These are phyloP conservation scores for Agrochola lota DNA, from an alignment of 2,888 invertebrate genomes.

Conservation along the genomic window DNA sequence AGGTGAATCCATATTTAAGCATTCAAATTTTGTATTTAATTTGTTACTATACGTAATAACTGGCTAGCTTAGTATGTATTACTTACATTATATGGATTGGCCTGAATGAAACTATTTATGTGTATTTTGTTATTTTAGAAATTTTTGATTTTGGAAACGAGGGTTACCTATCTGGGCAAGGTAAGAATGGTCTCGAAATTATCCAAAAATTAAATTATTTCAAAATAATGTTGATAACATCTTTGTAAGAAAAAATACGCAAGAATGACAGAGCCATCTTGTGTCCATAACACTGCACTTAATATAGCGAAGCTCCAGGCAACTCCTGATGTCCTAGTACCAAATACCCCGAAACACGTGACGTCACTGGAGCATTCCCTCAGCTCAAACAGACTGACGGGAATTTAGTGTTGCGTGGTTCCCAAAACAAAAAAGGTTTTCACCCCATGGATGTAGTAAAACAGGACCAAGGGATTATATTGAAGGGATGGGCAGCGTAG, in stretches of 20 bases:
- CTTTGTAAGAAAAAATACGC: background rate
- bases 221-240: background rate
- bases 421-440: slow-evolving; percentile 20
- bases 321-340: slow-evolving; percentile 37
- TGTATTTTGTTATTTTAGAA: no score
- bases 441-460: slow-evolving; percentile 38
- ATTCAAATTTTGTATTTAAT: no score
- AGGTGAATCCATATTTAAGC: no score
- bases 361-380: slow-evolving; percentile 47
- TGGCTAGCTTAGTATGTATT: no score
- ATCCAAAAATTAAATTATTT: background rate
- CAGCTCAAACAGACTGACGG: slow-evolving; percentile 3
- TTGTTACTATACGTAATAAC: no score
- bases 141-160: background rate
- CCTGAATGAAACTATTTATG: no score
- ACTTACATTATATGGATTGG: no score
- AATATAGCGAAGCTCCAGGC: background rate
- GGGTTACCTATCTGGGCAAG: background rate
- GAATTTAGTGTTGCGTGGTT: slow-evolving; percentile 26
- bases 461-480: slow-evolving; percentile 6
- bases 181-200: background rate
- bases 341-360: slow-evolving; percentile 51
- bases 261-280: slow-evolving; percentile 18
- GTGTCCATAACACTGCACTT: slow-evolving; percentile 2
- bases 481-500: background rate